Evolutionary conservation across 2,113 vertebrate genomes (phyloP).

Genomic region (Mohoua ochrocephala): DNA sequence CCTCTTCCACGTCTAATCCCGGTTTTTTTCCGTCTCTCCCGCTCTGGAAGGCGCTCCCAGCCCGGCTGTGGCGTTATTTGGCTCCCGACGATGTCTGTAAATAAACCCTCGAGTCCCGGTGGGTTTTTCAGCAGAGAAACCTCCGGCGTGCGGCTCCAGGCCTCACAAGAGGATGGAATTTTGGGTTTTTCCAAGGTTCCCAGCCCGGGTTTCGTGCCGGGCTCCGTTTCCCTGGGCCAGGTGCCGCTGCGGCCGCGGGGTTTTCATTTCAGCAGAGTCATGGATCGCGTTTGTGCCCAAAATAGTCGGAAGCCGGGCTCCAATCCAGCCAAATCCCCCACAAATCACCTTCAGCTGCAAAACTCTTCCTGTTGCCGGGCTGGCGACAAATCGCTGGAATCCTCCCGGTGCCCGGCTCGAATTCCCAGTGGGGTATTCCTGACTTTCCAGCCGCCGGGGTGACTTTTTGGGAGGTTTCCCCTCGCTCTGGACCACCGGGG

Average conservation of each 20-base stretch:
- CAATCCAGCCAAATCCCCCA: neutral
- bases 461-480: neutral
- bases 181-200: neutral
- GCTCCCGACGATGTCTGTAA: neutral
- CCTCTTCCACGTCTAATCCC: neutral
- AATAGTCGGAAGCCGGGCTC: neutral
- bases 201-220: rapidly evolving
- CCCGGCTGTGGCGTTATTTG: neutral
- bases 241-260: neutral
- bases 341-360: neutral
- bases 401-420: neutral
- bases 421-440: neutral
- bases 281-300: neutral
- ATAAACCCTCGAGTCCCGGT: rapidly evolving
- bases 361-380: neutral
- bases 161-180: neutral
- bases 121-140: neutral
- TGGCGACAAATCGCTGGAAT: neutral
- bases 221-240: neutral
- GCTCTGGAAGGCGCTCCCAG: neutral
- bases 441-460: rapidly evolving
- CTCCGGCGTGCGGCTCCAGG: neutral
- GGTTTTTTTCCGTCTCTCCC: neutral
- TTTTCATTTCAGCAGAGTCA: neutral
- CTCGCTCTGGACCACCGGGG: neutral